Conservation (phyloP, 2,113 vertebrate species). For the Callocephalon fimbriatum region DNA sequence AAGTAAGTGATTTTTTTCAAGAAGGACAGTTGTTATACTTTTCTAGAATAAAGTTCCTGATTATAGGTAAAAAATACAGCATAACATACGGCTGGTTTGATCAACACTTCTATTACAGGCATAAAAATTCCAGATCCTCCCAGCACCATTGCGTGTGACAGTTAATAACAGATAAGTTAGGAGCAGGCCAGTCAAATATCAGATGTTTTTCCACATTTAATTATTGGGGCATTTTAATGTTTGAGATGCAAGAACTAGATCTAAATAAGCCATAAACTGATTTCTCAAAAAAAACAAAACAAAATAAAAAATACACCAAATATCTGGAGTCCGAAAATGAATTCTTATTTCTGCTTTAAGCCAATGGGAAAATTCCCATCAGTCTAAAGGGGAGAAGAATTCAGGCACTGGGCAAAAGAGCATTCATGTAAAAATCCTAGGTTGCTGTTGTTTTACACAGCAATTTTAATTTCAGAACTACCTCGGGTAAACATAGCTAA, state of each 20-base stretch:
- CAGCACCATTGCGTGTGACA: neutral
- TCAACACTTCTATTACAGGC: neutral
- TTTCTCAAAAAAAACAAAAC: neutral
- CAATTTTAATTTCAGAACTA: conserved; percentile 12
- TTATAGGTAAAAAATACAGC: neutral
- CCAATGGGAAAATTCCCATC: neutral
- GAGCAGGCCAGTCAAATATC: neutral
- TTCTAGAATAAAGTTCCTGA: neutral
- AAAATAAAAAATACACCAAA: neutral
- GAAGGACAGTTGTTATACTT: neutral
- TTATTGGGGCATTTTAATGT: neutral
- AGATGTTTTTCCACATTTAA: neutral
- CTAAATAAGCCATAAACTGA: neutral
- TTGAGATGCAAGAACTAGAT: neutral
- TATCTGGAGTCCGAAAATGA: neutral
- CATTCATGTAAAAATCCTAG: neutral
- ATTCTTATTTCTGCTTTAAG: neutral
- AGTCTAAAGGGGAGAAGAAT: neutral
- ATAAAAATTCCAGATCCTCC: neutral
- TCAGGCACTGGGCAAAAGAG: neutral
- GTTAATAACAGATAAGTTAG: neutral
- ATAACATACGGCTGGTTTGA: neutral
- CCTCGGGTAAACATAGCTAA: conserved; percentile 16
- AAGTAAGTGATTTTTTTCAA: neutral
- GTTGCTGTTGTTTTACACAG: neutral